A percentile compares a stretch with the other conserved stretches of the same genome.
Conservation (phyloP, 2,113 vertebrate genomes). For the Noctilio leporinus region DNA sequence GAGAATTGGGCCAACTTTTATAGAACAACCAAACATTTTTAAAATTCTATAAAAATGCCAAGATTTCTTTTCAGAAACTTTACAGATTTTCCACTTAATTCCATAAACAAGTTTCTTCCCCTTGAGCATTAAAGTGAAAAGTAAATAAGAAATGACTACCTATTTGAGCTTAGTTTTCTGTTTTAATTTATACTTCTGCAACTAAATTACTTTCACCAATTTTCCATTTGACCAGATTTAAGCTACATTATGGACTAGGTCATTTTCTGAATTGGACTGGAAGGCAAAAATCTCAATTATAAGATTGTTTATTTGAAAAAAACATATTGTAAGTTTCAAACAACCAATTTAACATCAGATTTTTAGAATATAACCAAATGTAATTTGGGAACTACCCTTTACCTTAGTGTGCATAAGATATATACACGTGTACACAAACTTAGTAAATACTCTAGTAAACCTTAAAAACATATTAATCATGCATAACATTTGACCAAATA, state of each 20-base stretch:
- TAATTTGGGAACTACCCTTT: not conserved
- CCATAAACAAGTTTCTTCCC: not conserved
- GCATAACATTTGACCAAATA: not conserved
- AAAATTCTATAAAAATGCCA: not conserved
- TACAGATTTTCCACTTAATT: not conserved
- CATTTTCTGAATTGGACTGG: not conserved
- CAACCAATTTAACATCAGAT: not conserved
- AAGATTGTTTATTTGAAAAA: not conserved
- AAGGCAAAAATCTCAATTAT: not conserved
- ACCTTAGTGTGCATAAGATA: not conserved
- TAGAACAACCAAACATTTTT: too few relatives aligned
- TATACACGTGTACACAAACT: not conserved
- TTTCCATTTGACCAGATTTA: not conserved
- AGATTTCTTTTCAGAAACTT: not conserved
- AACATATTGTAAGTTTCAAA: slow-evolving; percentile 2
- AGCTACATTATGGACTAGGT: not conserved
- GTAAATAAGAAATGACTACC: not conserved
- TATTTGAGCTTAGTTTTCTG: not conserved
- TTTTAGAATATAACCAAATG: not conserved
- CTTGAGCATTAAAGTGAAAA: not conserved
- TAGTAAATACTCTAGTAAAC: not conserved
- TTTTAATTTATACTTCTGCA: not conserved
- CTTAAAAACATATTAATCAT: not conserved
- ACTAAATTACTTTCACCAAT: not conserved
- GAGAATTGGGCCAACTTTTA: too few relatives aligned